These are phyloP conservation scores for Petrophora chlorosata DNA, from an alignment of 2,888 invertebrate genomes.

Conservation along the genomic window DNA sequence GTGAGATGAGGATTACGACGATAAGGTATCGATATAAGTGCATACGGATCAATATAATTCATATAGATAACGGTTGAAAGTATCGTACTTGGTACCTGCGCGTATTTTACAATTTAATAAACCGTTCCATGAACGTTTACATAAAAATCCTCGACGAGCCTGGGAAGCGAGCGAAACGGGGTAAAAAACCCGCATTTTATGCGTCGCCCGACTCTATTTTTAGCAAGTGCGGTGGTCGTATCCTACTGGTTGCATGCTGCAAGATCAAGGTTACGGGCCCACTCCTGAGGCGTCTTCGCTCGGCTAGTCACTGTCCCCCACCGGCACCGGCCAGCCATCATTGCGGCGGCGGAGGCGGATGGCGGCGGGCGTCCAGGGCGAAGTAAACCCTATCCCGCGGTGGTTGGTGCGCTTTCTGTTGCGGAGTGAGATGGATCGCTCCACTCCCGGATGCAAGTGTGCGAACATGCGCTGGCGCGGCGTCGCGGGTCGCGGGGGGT, in stretches of 20 bases:
- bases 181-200: slow-evolving; percentile 73
- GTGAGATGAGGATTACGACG: slow-evolving; percentile 19
- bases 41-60: slow-evolving; percentile 36
- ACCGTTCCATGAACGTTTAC: slow-evolving; percentile 53
- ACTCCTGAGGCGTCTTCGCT: slow-evolving; percentile 64
- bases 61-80: slow-evolving; percentile 50
- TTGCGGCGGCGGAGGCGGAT: slow-evolving; percentile 29
- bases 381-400: slow-evolving; percentile 44
- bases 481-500: slow-evolving; percentile 41
- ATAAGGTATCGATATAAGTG: too few species aligned
- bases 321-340: slow-evolving; percentile 53
- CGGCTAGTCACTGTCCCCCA: slow-evolving; percentile 54
- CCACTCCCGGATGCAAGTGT: slow-evolving; percentile 71
- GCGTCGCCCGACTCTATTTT: slow-evolving; percentile 71
- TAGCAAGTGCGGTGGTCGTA: slow-evolving; percentile 69
- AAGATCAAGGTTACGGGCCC: slow-evolving; percentile 77
- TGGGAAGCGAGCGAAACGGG: slow-evolving; percentile 68
- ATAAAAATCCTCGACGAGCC: slow-evolving; percentile 64
- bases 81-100: slow-evolving; percentile 30
- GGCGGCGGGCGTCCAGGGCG: slow-evolving; percentile 20
- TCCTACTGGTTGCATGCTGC: slow-evolving; percentile 73
- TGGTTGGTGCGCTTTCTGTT: slow-evolving; percentile 38
- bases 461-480: slow-evolving; percentile 36
- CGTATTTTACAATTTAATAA: slow-evolving; percentile 64
- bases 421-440: slow-evolving; percentile 44